Conservation (phyloP, 2,888 invertebrate species). For the Craniophora ligustri region DNA sequence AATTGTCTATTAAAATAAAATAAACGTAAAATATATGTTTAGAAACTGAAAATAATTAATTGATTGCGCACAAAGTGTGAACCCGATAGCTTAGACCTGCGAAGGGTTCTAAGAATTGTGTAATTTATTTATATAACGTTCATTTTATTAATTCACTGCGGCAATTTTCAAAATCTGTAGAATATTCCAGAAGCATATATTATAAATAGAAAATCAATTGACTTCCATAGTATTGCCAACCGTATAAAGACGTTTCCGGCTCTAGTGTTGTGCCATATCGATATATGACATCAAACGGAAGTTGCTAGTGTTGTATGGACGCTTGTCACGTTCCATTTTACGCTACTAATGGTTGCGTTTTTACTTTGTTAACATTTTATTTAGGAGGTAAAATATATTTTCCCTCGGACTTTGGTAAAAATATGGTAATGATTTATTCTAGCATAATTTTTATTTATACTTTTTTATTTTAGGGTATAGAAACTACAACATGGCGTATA, state of each 20-base stretch:
- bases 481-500: no score
- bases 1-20: neutral
- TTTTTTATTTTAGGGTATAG: no score
- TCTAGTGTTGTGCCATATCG: slow-evolving; percentile 55
- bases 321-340: slow-evolving; percentile 53
- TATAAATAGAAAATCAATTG: slow-evolving; percentile 52
- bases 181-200: slow-evolving; percentile 35
- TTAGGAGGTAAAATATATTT: no score
- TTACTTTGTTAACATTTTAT: neutral
- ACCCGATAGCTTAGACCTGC: neutral
- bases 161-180: slow-evolving; percentile 13
- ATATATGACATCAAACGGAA: slow-evolving; percentile 54
- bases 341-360: neutral
- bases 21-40: neutral
- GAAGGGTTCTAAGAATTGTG: slow-evolving; percentile 3
- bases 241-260: slow-evolving; percentile 50
- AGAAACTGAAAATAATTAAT: neutral
- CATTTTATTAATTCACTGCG: neutral
- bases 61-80: neutral
- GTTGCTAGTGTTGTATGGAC: slow-evolving; percentile 66
- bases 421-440: no score
- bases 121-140: neutral
- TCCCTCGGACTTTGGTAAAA: no score
- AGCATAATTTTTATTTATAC: no score
- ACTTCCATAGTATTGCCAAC: slow-evolving; percentile 53